Conservation (phyloP, 2,888 invertebrate species). For the Microplitis deprimator region DNA sequence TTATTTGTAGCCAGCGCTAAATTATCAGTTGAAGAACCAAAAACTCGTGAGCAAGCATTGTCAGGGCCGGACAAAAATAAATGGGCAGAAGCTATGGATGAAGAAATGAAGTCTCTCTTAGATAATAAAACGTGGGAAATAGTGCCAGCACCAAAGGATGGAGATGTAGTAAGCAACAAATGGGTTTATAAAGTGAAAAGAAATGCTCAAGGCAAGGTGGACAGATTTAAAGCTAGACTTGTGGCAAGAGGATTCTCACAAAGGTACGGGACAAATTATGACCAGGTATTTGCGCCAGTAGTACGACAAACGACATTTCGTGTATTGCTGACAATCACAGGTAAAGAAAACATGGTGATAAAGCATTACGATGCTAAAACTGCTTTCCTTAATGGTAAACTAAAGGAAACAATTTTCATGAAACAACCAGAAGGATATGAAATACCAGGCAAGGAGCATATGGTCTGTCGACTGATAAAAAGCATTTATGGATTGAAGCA, state of each 20-base stretch:
- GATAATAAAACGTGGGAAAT: constrained; percentile 13
- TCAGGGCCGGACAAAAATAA: background rate
- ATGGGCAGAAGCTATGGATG: constrained; percentile 18
- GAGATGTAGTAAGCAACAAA: constrained; percentile 1
- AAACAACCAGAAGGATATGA: background rate
- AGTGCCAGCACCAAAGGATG: background rate
- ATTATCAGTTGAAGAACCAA: background rate
- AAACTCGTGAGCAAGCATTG: constrained; percentile 1
- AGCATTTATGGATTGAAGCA: background rate
- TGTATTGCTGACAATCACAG: background rate
- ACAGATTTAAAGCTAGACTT: background rate
- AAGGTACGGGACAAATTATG: background rate
- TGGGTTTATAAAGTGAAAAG: constrained; percentile 22
- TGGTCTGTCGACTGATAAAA: background rate
- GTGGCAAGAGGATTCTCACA: background rate
- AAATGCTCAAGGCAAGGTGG: constrained; percentile 21
- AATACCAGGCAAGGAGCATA: background rate
- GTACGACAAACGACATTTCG: background rate
- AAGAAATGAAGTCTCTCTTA: constrained; percentile 2
- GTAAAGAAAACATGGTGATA: background rate
- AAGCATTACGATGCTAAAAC: constrained; percentile 14
- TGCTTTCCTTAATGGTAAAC: constrained; percentile 8
- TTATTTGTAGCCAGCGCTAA: background rate
- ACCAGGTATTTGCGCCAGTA: background rate
- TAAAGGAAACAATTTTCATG: constrained; percentile 18